Evolutionary conservation across 2,797 vertebrate species (phyloP).

Genomic region (Neosilurus hyrtlii): DNA sequence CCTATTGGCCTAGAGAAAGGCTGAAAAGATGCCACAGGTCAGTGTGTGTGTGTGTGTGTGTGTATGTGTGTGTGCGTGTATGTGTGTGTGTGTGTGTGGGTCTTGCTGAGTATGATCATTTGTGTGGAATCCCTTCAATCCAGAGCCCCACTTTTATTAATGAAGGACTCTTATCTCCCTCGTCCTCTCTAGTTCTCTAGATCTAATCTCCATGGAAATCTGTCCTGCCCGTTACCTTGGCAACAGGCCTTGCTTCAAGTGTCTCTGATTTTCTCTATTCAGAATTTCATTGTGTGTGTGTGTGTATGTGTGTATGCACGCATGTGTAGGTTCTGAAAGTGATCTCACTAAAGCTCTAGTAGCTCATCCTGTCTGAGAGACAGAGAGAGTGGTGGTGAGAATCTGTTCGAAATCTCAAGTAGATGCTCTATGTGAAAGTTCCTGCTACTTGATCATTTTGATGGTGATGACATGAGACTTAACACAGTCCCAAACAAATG

Average conservation of each 20-base stretch:
- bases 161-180: slow-evolving; percentile 35
- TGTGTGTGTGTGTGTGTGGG: slow-evolving; percentile 11
- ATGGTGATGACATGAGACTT: background rate
- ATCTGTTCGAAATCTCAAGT: background rate
- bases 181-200: slow-evolving; percentile 42
- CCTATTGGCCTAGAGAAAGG: background rate
- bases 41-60: background rate
- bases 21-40: background rate
- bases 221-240: slow-evolving; percentile 56
- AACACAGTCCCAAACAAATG: background rate
- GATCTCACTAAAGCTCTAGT: slow-evolving; percentile 9
- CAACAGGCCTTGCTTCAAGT: slow-evolving; percentile 50
- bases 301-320: slow-evolving; percentile 3
- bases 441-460: background rate
- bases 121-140: slow-evolving; percentile 3
- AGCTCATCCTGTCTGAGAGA: slow-evolving; percentile 1
- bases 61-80: background rate
- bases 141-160: slow-evolving; percentile 24
- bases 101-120: background rate
- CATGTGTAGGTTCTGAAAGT: slow-evolving; percentile 34
- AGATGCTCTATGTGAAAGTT: background rate
- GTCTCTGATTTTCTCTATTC: slow-evolving; percentile 32
- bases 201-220: slow-evolving; percentile 59
- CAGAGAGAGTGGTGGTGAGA: background rate
- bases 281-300: slow-evolving; percentile 30